Conservation (phyloP, 2,888 invertebrate genomes). For the Mesopsocus fuscifrons region DNA sequence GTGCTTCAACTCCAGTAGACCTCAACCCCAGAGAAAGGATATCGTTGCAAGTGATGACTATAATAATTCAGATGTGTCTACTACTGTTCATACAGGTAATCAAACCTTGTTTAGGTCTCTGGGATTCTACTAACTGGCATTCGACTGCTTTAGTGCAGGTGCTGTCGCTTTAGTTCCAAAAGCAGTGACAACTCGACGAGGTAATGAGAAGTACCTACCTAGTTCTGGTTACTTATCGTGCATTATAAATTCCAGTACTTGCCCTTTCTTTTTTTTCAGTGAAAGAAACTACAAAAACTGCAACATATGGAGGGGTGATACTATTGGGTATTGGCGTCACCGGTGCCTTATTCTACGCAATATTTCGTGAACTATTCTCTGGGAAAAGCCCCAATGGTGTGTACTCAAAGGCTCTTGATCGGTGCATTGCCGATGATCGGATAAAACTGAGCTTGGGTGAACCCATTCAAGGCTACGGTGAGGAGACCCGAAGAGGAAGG, state of each 20-base stretch:
- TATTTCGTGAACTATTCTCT: slow-evolving; percentile 75
- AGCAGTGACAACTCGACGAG: no score
- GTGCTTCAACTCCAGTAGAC: no score
- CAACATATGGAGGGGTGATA: slow-evolving; percentile 66
- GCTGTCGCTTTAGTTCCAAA: no score
- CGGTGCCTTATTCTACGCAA: slow-evolving; percentile 60
- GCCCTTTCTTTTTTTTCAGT: no score
- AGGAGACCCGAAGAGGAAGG: slow-evolving; percentile 64
- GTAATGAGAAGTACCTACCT: no score
- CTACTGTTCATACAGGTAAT: slow-evolving; percentile 1
- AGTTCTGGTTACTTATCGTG: no score
- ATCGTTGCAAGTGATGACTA: no score
- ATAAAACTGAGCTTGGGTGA: slow-evolving; percentile 71
- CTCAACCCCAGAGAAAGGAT: no score
- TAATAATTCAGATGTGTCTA: not conserved
- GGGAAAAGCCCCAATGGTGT: slow-evolving; percentile 70
- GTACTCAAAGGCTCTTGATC: slow-evolving; percentile 57
- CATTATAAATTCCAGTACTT: no score
- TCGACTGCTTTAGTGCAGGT: no score
- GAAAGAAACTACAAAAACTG: slow-evolving; percentile 80
- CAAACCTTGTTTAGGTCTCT: not conserved
- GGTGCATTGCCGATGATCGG: slow-evolving; percentile 52
- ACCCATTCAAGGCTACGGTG: slow-evolving; percentile 78
- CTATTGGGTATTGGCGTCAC: slow-evolving; percentile 63
- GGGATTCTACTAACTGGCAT: no score